Conservation (phyloP, 2,113 vertebrate genomes). For the Sinocyclocheilus rhinocerous region DNA sequence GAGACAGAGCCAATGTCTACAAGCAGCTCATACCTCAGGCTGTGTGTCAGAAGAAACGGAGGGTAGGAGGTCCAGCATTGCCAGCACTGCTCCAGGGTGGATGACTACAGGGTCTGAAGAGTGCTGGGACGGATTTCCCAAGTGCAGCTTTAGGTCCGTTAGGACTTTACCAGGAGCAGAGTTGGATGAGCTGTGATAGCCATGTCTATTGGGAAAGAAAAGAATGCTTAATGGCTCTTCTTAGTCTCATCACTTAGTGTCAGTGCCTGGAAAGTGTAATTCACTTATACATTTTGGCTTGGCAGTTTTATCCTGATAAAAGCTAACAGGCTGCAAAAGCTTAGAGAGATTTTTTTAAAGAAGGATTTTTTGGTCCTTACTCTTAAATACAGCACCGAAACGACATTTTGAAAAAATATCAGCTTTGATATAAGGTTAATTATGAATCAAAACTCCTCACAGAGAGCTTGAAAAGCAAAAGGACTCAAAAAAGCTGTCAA, state of each 20-base stretch:
- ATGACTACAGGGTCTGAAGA: constrained; percentile 88
- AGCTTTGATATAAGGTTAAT: constrained; percentile 32
- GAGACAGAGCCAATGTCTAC: neutral
- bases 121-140: constrained; percentile 73
- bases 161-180: constrained; percentile 81
- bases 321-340: neutral
- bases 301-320: constrained; percentile 8
- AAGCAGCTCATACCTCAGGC: constrained; percentile 83
- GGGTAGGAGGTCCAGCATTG: constrained; percentile 92
- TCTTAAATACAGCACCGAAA: neutral
- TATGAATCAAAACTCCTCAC: constrained; percentile 23
- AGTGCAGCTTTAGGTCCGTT: constrained; percentile 83
- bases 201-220: constrained; percentile 75
- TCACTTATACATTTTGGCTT: neutral
- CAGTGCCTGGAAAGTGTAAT: constrained; percentile 1
- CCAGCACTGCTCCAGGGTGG: constrained; percentile 92
- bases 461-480: neutral
- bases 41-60: constrained; percentile 88
- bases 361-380: neutral
- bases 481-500: constrained; percentile 14
- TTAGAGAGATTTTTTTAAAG: neutral
- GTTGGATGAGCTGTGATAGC: constrained; percentile 85
- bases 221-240: constrained; percentile 5
- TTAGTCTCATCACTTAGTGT: neutral
- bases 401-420: neutral